A percentile compares a stretch with the other conserved stretches of the same genome.
Evolutionary conservation across 2,888 invertebrate genomes (phyloP).

Genomic region (Ypsolopha scabrella): DNA sequence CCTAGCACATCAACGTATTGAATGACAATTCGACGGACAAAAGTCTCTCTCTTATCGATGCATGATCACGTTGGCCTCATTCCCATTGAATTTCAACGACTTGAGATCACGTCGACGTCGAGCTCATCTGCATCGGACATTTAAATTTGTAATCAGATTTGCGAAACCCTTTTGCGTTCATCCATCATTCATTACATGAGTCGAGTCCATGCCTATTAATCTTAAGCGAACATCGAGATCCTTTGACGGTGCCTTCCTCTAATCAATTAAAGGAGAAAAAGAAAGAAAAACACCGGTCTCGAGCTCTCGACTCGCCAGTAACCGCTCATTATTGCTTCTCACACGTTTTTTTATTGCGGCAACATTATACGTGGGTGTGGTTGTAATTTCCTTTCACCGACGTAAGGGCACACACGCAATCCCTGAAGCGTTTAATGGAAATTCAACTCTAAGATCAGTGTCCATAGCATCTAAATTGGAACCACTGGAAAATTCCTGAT

Average conservation of each 20-base stretch:
- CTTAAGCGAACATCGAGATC: conserved; percentile 14
- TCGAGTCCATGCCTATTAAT: conserved; percentile 19
- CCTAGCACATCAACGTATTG: conserved; percentile 15
- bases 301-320: conserved; percentile 56
- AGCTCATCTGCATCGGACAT: conserved; percentile 51
- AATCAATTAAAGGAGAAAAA: conserved; percentile 63
- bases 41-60: conserved; percentile 21
- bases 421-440: conserved; percentile 18
- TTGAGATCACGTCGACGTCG: conserved; percentile 17
- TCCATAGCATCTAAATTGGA: conserved; percentile 19
- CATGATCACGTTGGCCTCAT: conserved; percentile 36
- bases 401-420: conserved; percentile 70
- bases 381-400: conserved; percentile 71
- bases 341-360: conserved; percentile 69
- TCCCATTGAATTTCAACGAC: conserved; percentile 45
- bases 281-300: conserved; percentile 33
- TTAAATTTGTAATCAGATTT: conserved; percentile 58
- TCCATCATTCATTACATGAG: conserved; percentile 51
- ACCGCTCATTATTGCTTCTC: conserved; percentile 70
- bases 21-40: conserved; percentile 33
- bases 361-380: conserved; percentile 71
- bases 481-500: conserved; percentile 26
- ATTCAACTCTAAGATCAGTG: conserved; percentile 16
- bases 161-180: conserved; percentile 34
- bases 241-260: conserved; percentile 39